Percentiles rank a stretch among this genome's conserved stretches.
These are phyloP conservation scores for Todus mexicanus DNA, from an alignment of 2,797 vertebrate species.

Conservation along the genomic window DNA sequence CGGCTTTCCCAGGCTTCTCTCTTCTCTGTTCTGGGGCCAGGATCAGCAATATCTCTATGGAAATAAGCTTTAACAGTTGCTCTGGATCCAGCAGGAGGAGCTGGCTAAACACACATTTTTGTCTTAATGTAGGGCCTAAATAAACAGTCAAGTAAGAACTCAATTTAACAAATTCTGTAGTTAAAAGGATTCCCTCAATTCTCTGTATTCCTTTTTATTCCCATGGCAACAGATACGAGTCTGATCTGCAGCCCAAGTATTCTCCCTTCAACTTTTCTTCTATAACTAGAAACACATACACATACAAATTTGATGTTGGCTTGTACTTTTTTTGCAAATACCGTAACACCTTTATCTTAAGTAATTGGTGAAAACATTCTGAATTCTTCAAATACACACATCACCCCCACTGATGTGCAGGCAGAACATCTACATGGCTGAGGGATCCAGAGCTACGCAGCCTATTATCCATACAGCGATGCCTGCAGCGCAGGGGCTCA, in stretches of 20 bases:
- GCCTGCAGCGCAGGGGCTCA: not conserved
- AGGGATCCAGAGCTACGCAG: not conserved
- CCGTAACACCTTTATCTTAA: not conserved
- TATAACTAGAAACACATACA: not conserved
- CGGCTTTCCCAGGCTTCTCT: not conserved
- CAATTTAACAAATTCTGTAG: not conserved
- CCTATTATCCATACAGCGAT: not conserved
- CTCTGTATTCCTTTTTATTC: constrained; percentile 42
- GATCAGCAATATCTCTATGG: constrained; percentile 24
- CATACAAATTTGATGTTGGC: not conserved
- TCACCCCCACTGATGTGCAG: not conserved
- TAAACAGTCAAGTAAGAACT: constrained; percentile 47
- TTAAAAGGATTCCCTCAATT: constrained; percentile 57
- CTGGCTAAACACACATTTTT: constrained; percentile 50
- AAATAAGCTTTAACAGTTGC: constrained; percentile 38
- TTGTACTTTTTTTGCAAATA: not conserved
- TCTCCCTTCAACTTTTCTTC: not conserved
- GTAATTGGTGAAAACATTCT: not conserved
- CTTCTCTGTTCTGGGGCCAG: constrained; percentile 38
- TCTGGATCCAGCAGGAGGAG: constrained; percentile 61
- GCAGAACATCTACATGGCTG: not conserved
- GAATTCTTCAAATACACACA: not conserved
- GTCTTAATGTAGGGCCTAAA: constrained; percentile 47
- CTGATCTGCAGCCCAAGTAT: constrained; percentile 33
- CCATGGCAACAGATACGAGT: not conserved